A percentile compares a stretch with the other conserved stretches of the same genome.
Conservation (phyloP, 1,140 invertebrate species). For the Bombus waltoni region DNA sequence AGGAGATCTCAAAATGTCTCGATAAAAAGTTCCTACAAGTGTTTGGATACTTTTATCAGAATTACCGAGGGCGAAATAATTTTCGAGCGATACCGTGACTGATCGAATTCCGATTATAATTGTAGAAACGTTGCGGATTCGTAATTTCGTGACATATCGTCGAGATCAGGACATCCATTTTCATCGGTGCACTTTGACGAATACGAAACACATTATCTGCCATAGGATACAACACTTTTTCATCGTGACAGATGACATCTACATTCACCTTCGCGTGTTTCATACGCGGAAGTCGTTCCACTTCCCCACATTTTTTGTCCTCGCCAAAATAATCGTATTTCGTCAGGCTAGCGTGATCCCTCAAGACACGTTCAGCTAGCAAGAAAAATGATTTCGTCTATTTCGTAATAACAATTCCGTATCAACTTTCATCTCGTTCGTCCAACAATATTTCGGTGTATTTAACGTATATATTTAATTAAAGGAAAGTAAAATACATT, state of each 20-base stretch:
- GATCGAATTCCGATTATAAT: not conserved
- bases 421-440: not conserved
- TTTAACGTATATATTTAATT: not conserved
- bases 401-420: not conserved
- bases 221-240: slow-evolving; percentile 53
- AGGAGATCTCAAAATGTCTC: too few relatives aligned
- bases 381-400: not conserved
- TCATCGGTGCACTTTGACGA: slow-evolving; percentile 59
- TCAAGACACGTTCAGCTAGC: not conserved
- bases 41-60: too few relatives aligned
- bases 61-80: not conserved
- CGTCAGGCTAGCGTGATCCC: slow-evolving; percentile 8
- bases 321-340: slow-evolving; percentile 29
- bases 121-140: not conserved
- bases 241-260: slow-evolving; percentile 63
- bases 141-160: slow-evolving; percentile 28
- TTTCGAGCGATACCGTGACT: not conserved
- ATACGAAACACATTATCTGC: slow-evolving; percentile 52
- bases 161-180: slow-evolving; percentile 44
- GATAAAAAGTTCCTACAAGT: too few relatives aligned
- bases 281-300: slow-evolving; percentile 18
- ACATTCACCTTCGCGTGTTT: slow-evolving; percentile 53
- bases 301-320: slow-evolving; percentile 31
- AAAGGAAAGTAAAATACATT: not conserved
- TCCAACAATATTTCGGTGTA: too few relatives aligned